Conservation (phyloP, 2,888 invertebrate genomes). For the Nasonovia ribisnigri region DNA sequence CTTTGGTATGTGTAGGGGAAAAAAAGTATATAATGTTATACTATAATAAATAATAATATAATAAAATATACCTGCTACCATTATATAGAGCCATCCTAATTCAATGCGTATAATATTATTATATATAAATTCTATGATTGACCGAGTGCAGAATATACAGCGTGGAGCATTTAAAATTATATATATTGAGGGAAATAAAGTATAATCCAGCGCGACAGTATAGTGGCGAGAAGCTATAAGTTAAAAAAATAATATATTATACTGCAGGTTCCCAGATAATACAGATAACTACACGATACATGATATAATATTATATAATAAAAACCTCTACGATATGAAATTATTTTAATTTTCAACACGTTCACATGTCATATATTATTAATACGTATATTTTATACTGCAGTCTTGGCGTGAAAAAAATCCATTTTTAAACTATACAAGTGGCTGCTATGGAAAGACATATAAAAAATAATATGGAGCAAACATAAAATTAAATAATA, state of each 20-base stretch:
- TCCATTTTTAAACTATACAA: background rate
- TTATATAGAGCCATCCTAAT: background rate
- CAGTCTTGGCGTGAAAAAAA: background rate
- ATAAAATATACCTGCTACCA: background rate
- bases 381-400: background rate
- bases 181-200: background rate
- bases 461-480: background rate
- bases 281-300: background rate
- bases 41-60: background rate
- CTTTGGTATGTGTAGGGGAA: background rate
- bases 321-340: background rate
- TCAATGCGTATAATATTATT: background rate
- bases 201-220: background rate
- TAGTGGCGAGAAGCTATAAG: too few relatives aligned
- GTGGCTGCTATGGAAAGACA: too few relatives aligned
- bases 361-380: background rate
- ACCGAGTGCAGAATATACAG: background rate
- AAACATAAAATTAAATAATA: background rate
- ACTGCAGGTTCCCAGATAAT: background rate
- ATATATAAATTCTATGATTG: background rate
- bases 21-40: constrained; percentile 1
- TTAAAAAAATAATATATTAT: too few relatives aligned
- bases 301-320: background rate
- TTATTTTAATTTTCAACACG: background rate
- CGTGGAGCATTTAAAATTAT: background rate